A percentile compares a stretch with the other conserved stretches of the same genome.
Evolutionary conservation across 2,888 invertebrate genomes (phyloP).

Genomic region (Eupithecia subfuscata): DNA sequence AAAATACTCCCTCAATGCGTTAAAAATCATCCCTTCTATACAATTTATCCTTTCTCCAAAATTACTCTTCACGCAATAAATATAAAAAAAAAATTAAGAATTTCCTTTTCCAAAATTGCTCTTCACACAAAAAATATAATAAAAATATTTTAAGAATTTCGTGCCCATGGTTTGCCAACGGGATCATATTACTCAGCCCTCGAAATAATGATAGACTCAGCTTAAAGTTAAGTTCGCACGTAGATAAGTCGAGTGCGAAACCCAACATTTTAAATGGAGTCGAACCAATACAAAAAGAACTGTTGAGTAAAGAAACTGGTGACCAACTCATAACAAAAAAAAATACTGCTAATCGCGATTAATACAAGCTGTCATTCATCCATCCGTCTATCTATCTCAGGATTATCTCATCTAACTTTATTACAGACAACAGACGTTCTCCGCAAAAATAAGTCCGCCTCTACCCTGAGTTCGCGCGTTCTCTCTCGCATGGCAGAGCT

Average conservation of each 20-base stretch:
- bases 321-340: neutral
- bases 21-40: neutral
- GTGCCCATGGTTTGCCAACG: neutral
- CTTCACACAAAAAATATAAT: too few relatives aligned
- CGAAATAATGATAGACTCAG: neutral
- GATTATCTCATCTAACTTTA: constrained; percentile 16
- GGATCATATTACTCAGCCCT: neutral
- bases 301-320: neutral
- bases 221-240: neutral
- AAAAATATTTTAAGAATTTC: neutral
- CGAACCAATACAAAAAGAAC: neutral
- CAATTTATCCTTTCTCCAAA: neutral
- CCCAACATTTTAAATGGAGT: neutral
- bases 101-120: neutral
- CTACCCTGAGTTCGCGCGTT: constrained; percentile 67
- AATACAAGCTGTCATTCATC: neutral
- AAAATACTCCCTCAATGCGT: neutral
- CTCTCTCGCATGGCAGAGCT: constrained; percentile 69
- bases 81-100: neutral
- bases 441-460: constrained; percentile 85
- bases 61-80: neutral
- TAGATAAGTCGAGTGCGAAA: neutral
- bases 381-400: neutral
- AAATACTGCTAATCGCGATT: neutral
- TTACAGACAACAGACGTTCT: constrained; percentile 88